Base-by-base conservation (phyloP, 2,888 invertebrate species). In the Galeruca laticollis region DNA sequence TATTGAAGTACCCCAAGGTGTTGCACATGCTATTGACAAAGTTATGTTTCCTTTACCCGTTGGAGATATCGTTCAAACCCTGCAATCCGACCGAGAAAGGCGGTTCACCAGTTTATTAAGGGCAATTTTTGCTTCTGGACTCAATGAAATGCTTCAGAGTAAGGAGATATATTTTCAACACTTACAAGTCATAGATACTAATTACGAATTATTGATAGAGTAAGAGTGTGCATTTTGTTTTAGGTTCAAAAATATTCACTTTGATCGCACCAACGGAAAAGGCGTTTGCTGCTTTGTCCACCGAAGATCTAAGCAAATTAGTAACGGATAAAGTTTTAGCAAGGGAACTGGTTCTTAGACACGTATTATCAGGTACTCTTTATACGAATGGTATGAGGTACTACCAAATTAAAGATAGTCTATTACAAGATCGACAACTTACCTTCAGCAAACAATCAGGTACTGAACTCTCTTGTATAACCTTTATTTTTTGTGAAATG, bases 21-120 rank as follows among this genome's bases (percentile, higher is more conserved):
- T 94, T 76, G 94, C 94, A 0, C 95, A 95, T 81, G 92, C 93
- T 0, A 89, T 95, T 0, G 95, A 95, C 84, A 87, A 94, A 26
- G 95, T 95, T 3, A 94, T 95, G 94, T 95, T 95, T 87, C 95
- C 95, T 0, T 87, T 95, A 72, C 95, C 95, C 0, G 95, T 95
- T 0, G 95, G 95, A 1, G 95, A 95, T 85, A 86, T 95, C 62
- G 89, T 94, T 47, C 94, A 94, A 84, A 95, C 95, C 0, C 86
- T 95, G 62, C 94, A 94, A 81, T 93, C 94, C 0, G 95, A 95
- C 85, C 87, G 94, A 54, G 95, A 95, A 82, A 87, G 92, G 74
- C 87, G 95, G 75, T 95, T 95, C 86, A 92, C 92, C 20, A 92
- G 89, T 62, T 93, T 95, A 87, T 86, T 95, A 47, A 91, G 92